Conservation (phyloP, 2,888 invertebrate species). For the Rhamphomyia laevipes region DNA sequence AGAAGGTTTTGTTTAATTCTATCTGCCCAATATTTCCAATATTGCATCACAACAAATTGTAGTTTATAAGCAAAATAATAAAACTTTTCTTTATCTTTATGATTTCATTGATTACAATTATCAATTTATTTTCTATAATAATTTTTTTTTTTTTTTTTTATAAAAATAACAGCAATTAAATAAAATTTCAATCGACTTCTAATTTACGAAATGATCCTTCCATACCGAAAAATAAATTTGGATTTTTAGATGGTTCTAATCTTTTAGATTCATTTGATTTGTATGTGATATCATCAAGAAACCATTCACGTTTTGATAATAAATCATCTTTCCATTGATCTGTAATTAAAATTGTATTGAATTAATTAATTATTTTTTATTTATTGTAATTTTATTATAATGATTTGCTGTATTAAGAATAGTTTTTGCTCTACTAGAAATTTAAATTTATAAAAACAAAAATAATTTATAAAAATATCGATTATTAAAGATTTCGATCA, state of each 20-base stretch:
- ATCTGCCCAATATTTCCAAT: too few relatives aligned
- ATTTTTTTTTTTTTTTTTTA: not conserved
- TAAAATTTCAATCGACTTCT: slow-evolving; percentile 23
- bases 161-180: not conserved
- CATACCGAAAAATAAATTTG: slow-evolving; percentile 24
- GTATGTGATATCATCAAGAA: slow-evolving; percentile 24
- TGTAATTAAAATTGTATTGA: slow-evolving; percentile 4
- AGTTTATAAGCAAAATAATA: too few relatives aligned
- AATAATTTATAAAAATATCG: too few relatives aligned
- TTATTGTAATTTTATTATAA: too few relatives aligned
- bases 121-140: not conserved
- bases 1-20: too few relatives aligned
- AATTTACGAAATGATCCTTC: slow-evolving; percentile 29
- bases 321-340: slow-evolving; percentile 1
- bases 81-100: too few relatives aligned
- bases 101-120: not conserved
- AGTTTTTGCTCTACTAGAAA: too few relatives aligned
- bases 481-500: too few relatives aligned
- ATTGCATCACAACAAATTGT: too few relatives aligned
- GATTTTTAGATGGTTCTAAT: slow-evolving; percentile 17
- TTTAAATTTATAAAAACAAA: too few relatives aligned
- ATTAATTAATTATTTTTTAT: too few relatives aligned
- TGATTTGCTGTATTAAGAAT: too few relatives aligned
- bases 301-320: slow-evolving; percentile 13
- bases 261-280: slow-evolving; percentile 24